Conservation (phyloP, 2,113 vertebrate genomes). For the Coturnix japonica region DNA sequence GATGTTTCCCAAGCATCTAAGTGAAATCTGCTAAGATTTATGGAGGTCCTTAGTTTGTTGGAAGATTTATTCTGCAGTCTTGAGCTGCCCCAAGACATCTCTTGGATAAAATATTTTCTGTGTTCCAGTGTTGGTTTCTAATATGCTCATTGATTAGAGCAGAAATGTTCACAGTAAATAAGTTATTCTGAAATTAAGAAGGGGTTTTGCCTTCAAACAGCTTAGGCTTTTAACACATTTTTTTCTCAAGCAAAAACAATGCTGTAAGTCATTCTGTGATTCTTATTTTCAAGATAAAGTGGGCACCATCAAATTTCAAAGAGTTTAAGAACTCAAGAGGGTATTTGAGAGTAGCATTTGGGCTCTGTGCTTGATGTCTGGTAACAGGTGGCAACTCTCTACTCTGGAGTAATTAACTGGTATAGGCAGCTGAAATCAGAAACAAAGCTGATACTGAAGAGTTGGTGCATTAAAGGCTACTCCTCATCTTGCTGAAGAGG, state of each 20-base stretch:
- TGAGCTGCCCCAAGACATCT: neutral
- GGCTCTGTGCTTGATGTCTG: neutral
- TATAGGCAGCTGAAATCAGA: neutral
- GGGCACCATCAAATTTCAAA: neutral
- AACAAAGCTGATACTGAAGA: neutral
- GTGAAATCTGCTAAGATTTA: neutral
- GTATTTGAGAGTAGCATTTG: neutral
- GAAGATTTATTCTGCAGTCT: neutral
- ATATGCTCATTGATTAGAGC: slow-evolving; percentile 7
- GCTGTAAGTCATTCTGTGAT: slow-evolving; percentile 32
- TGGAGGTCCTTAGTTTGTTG: neutral
- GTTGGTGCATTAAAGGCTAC: neutral
- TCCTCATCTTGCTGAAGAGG: neutral
- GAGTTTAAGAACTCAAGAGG: neutral
- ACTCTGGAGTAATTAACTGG: neutral
- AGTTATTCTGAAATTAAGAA: slow-evolving; percentile 50
- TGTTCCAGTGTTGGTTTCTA: neutral
- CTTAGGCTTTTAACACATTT: slow-evolving; percentile 53
- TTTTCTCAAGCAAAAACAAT: slow-evolving; percentile 39
- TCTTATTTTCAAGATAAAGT: neutral
- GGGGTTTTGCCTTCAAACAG: slow-evolving; percentile 52
- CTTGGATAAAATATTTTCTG: neutral
- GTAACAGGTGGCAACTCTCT: neutral
- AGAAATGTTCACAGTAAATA: slow-evolving; percentile 45
- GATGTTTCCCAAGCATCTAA: neutral